Percentiles rank a stretch among this genome's conserved stretches.
Evolutionary conservation across 2,113 vertebrate genomes (phyloP).

Genomic region (Ibidorhyncha struthersii): DNA sequence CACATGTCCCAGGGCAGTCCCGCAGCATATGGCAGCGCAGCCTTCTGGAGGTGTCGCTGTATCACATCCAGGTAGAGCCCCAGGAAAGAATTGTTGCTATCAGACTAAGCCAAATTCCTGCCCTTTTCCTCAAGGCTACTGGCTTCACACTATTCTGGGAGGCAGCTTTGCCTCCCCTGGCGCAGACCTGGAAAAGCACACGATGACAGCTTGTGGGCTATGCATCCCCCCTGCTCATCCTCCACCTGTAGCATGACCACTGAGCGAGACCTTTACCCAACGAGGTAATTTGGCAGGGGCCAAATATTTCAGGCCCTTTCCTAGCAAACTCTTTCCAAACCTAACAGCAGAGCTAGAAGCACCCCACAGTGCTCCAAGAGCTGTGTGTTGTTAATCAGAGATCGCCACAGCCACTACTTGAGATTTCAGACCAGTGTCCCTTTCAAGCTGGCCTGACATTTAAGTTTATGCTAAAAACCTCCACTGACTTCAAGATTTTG

Average conservation of each 20-base stretch:
- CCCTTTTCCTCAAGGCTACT: slow-evolving; percentile 7
- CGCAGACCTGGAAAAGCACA: background rate
- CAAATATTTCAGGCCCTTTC: background rate
- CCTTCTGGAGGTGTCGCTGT: slow-evolving; percentile 13
- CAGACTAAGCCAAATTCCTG: slow-evolving; percentile 9
- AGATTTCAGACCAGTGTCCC: background rate
- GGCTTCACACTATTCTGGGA: background rate
- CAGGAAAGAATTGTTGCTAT: background rate
- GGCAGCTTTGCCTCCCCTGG: background rate
- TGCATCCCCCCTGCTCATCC: background rate
- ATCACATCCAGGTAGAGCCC: slow-evolving; percentile 43
- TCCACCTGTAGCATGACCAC: background rate
- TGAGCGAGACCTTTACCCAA: background rate
- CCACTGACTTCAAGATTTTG: background rate
- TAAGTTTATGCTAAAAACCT: background rate
- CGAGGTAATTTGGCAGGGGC: background rate
- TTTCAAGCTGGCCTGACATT: background rate
- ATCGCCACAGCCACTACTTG: background rate
- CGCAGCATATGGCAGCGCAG: slow-evolving; percentile 16
- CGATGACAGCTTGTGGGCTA: background rate
- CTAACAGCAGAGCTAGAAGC: background rate
- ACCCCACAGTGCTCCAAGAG: background rate
- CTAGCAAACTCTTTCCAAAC: background rate
- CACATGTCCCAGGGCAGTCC: background rate
- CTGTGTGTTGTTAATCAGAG: background rate